These are phyloP conservation scores for Tapirus terrestris DNA, from an alignment of 2,113 vertebrate species.

Conservation along the genomic window DNA sequence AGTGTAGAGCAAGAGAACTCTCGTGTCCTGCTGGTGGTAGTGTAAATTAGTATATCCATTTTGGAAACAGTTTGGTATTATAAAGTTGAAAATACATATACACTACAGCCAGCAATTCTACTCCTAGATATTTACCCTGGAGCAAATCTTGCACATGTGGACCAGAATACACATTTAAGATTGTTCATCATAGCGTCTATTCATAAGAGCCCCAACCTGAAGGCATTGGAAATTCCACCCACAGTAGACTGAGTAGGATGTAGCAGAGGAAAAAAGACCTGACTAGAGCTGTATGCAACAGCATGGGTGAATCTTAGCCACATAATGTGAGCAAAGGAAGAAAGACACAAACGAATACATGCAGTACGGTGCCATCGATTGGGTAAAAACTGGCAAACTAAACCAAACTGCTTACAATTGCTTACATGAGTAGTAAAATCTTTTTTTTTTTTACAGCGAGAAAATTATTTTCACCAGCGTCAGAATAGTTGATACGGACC, in stretches of 20 bases:
- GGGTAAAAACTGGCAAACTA: neutral
- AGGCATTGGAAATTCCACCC: neutral
- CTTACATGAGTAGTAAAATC: neutral
- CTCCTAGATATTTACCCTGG: neutral
- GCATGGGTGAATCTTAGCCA: neutral
- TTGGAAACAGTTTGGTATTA: neutral
- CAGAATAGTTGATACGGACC: neutral
- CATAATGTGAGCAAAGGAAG: neutral
- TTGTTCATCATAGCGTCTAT: neutral
- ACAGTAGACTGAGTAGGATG: neutral
- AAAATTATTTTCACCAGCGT: neutral
- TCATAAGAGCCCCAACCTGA: neutral
- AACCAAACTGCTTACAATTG: neutral
- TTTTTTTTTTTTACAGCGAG: neutral
- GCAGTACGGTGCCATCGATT: neutral
- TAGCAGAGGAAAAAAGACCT: neutral
- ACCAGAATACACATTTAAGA: neutral
- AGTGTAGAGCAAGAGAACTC: neutral
- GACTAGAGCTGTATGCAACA: too few relatives aligned
- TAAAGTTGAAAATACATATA: neutral
- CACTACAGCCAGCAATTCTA: neutral
- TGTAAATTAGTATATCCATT: neutral
- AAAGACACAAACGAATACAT: too few relatives aligned
- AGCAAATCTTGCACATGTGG: neutral
- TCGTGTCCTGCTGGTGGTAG: neutral